Conservation (phyloP, 2,113 vertebrate genomes). For the Cryptotis parvus region DNA sequence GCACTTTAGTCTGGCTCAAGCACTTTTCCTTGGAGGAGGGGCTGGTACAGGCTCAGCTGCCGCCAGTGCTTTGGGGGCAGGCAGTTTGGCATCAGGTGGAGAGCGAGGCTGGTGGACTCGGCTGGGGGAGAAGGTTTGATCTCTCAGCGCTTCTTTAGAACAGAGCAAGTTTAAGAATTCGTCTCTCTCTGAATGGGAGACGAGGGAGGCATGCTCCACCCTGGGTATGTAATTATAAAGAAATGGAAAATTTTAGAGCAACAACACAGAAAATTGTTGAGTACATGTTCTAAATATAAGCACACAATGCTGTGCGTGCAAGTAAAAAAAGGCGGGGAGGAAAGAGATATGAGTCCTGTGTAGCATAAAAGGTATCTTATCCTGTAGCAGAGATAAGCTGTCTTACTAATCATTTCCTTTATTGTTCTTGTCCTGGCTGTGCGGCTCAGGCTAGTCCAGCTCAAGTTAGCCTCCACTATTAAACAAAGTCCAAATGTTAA, state of each 20-base stretch:
- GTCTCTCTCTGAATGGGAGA: conserved; percentile 25
- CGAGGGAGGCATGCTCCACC: not conserved
- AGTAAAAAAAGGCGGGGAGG: not conserved
- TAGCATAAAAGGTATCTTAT: conserved; percentile 50
- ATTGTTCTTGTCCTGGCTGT: conserved; percentile 36
- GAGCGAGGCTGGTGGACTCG: too few relatives aligned
- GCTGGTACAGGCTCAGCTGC: too few relatives aligned
- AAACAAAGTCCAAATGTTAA: conserved; percentile 77
- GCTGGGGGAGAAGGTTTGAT: too few relatives aligned
- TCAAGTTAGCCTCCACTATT: conserved; percentile 58
- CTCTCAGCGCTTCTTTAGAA: not conserved
- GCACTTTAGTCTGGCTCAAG: too few relatives aligned
- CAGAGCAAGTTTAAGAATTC: not conserved
- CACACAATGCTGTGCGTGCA: not conserved
- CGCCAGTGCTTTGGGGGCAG: too few relatives aligned
- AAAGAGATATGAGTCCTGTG: not conserved
- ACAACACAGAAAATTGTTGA: conserved; percentile 60
- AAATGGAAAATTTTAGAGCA: conserved; percentile 45
- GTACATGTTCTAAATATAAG: conserved; percentile 67
- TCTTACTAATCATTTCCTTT: not conserved
- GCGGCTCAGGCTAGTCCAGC: conserved; percentile 13
- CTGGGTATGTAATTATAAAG: conserved; percentile 56
- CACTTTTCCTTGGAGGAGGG: too few relatives aligned
- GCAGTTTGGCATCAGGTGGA: too few relatives aligned
- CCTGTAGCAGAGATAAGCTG: conserved; percentile 33